Evolutionary conservation across 2,797 vertebrate genomes (phyloP), one percentile per base, ranked within the genome.

Genomic region (Antennarius maculatus): DNA sequence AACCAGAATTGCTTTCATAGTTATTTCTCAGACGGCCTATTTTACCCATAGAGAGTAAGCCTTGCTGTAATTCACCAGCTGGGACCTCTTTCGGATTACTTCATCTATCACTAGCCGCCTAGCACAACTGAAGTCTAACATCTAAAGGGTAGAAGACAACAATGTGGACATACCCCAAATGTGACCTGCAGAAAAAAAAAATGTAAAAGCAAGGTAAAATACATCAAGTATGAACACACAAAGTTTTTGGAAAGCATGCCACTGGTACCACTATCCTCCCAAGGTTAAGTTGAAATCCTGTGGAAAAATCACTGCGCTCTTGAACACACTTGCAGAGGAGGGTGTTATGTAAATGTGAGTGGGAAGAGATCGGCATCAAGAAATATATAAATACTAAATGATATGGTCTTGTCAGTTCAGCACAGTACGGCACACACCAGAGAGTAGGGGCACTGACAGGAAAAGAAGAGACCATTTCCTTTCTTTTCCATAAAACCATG

Each of bases 291-390:
- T 31, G 45, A 64, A 70, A 53, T 27, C 13, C 53, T 16, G 42
- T 75, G 47, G 59, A 74, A 65, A 82, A 88, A 76, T 65, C 28
- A 37, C 66, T 69, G 71, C 74, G 45, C 66, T 74, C 66, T 71
- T 66, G n/a, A 66, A 61, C 55, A 50, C 71, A 77, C 61, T 72
- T 47, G 31, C 72, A 76, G 75, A 80, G 73, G 79, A 89, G 75
- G 61, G 7, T 80, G 84, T 88, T 88, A 89, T 61, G 63, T 90
- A 90, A 89, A 85, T 82, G 67, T 16, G 61, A 81, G 86, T 87
- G 77, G 88, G 89, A 85, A 77, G 83, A 64, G 13, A 5, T 73
- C 77, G 60, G 79, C 76, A 83, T 63, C 59, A 47, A 64, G 43
- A 56, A 28, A 48, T 54, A 62, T 63, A 54, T 47, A 54, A 77